These are phyloP conservation scores for Caenorhabditis sulstoni DNA, from an alignment of 2,888 invertebrate genomes.

Conservation along the genomic window DNA sequence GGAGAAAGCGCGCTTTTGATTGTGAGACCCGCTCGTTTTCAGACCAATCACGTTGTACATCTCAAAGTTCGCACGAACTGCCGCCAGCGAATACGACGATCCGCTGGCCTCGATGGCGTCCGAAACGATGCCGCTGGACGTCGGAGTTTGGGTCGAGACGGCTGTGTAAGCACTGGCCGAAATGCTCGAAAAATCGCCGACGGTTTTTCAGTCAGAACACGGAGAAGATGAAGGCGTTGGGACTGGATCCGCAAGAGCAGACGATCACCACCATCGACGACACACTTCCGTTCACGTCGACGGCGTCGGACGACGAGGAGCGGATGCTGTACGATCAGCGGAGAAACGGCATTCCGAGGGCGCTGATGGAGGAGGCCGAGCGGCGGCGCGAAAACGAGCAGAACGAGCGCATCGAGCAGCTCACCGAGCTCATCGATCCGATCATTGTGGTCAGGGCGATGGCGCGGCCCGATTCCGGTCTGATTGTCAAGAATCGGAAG, in stretches of 20 bases:
- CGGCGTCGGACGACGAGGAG: slow-evolving; percentile 67
- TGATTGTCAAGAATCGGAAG: slow-evolving; percentile 97
- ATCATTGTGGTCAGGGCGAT: slow-evolving; percentile 89
- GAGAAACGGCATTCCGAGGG: slow-evolving; percentile 65
- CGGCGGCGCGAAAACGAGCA: slow-evolving; percentile 63
- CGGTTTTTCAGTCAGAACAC: slow-evolving; percentile 65
- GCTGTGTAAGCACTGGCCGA: slow-evolving; percentile 59
- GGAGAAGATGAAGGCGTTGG: slow-evolving; percentile 58
- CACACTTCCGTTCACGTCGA: slow-evolving; percentile 59
- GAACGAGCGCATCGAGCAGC: slow-evolving; percentile 54
- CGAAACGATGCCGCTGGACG: slow-evolving; percentile 78
- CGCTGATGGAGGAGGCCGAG: slow-evolving; percentile 60
- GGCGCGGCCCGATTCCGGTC: slow-evolving; percentile 95
- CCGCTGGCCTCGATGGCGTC: slow-evolving; percentile 72
- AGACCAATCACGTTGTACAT: slow-evolving; percentile 74
- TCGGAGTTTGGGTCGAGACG: slow-evolving; percentile 67
- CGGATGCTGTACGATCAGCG: slow-evolving; percentile 67
- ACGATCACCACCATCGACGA: slow-evolving; percentile 66
- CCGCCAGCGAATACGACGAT: slow-evolving; percentile 69
- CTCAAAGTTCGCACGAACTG: slow-evolving; percentile 64
- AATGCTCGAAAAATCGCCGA: no score
- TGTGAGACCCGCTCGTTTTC: no score
- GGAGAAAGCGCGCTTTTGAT: slow-evolving; percentile 52
- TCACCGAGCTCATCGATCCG: slow-evolving; percentile 62
- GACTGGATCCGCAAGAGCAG: slow-evolving; percentile 61